Evolutionary conservation across 2,797 vertebrate genomes (phyloP), one percentile per base, ranked within the genome.

Genomic region (Sphenopsis melanotis): DNA sequence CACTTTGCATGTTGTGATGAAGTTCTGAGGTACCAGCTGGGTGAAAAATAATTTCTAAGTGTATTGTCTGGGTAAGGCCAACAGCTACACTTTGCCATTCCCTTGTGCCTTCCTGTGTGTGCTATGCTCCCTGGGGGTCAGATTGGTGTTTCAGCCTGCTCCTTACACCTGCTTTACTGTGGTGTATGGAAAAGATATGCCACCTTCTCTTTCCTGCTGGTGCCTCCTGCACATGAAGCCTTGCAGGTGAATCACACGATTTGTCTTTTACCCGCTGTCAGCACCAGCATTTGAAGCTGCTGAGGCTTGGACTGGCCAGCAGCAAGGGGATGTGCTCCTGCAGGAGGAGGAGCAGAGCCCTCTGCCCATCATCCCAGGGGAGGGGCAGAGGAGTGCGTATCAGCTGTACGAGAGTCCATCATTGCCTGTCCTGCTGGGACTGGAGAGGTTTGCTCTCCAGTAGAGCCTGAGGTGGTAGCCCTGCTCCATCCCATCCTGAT

Each of bases 391-490:
- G 44, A 85, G 19, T 3, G 1, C 0, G 0, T 11, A 8, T 44
- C 39, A 36, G 65, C 56, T 36, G 37, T 37, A 37, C 1, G 0
- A 26, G 32, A 6, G 12, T 90, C 23, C 37, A 1, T 2, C 26
- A 26, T 13, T 75, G 26, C 11, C 32, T 29, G 34, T 46, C 44
- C 37, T 8, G 4, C 30, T 2, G 2, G 37, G 11, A 9, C 22
- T 5, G 15, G 23, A 53, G 39, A 46, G 9, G 6, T 47, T 83
- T 70, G 32, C 42, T 59, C n/a, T 80, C 12, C 26, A 27, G 20
- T 0, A 26, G 32, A 70, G 27, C 20, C 34, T 2, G 2, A 20
- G 46, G 26, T 8, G 34, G 7, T 41, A 44, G 7, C 0, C 1
- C 34, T 56, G 37, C 72, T 69, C 53, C 5, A 6, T 60, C 26